Percentiles rank a stretch among this genome's conserved stretches.
Conservation (phyloP, 2,113 vertebrate species). For the Cromileptes altivelis region DNA sequence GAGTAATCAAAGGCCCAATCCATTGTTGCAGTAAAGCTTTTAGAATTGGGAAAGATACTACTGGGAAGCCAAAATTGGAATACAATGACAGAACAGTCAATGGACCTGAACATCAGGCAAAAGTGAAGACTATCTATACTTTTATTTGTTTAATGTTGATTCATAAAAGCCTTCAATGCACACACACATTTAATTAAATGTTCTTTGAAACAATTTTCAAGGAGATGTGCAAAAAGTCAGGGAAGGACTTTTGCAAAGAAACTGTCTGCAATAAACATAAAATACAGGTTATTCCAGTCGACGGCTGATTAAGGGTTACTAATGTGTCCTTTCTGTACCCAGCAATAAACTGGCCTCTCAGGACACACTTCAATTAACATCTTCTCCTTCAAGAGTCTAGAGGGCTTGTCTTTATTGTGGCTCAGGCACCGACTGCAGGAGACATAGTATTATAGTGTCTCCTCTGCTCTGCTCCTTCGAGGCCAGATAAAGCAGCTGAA, state of each 20-base stretch:
- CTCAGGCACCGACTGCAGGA: not conserved
- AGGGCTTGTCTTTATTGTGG: not conserved
- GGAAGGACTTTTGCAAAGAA: not conserved
- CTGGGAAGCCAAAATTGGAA: not conserved
- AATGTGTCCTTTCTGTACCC: slow-evolving; percentile 4
- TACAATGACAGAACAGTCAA: not conserved
- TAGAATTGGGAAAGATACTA: not conserved
- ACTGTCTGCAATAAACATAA: slow-evolving; percentile 12
- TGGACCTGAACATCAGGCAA: not conserved
- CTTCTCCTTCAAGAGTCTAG: slow-evolving; percentile 11
- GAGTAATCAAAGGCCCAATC: not conserved
- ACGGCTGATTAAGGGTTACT: slow-evolving; percentile 12
- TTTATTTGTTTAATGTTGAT: too few species aligned
- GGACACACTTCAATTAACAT: slow-evolving; percentile 42
- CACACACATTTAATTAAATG: too few species aligned
- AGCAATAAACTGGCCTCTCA: slow-evolving; percentile 2
- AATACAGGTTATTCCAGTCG: not conserved
- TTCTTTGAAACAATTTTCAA: too few species aligned
- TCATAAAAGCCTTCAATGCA: too few species aligned
- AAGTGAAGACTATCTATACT: too few species aligned
- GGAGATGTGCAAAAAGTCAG: not conserved
- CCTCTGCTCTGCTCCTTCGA: slow-evolving; percentile 4
- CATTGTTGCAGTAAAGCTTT: not conserved
- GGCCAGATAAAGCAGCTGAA: slow-evolving; percentile 35
- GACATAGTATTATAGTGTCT: slow-evolving; percentile 12